Conservation (phyloP, 2,113 vertebrate species). For the Saccopteryx leptura region DNA sequence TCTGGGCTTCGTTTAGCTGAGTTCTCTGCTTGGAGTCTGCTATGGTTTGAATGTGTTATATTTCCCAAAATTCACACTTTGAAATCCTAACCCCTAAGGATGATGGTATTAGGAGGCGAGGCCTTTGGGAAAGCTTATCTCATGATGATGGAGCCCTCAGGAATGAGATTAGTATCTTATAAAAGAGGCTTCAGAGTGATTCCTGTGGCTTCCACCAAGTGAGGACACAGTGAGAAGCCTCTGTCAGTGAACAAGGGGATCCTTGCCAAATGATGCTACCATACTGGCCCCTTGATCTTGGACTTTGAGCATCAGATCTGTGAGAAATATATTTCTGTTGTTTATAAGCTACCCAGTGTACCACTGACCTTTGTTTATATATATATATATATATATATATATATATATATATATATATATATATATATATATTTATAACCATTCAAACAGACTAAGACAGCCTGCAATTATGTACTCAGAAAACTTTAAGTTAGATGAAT, state of each 20-base stretch:
- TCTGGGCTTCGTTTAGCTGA: neutral
- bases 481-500: neutral
- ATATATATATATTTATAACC: neutral
- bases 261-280: neutral
- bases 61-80: neutral
- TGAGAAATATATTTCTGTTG: constrained; percentile 2
- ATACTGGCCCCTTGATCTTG: neutral
- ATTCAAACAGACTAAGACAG: neutral
- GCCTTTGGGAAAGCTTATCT: neutral
- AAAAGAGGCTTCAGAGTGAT: neutral
- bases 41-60: neutral
- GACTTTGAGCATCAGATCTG: neutral
- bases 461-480: neutral
- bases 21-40: neutral
- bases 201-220: neutral
- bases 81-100: neutral
- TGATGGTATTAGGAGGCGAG: neutral
- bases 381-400: too few species aligned
- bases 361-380: neutral
- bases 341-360: neutral
- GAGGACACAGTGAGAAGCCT: neutral
- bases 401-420: too few species aligned
- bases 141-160: neutral
- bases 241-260: neutral
- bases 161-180: neutral